Percentiles rank a stretch among this genome's conserved stretches.
Evolutionary conservation across 2,113 vertebrate species (phyloP).

Genomic region (Tetraodon nigroviridis): DNA sequence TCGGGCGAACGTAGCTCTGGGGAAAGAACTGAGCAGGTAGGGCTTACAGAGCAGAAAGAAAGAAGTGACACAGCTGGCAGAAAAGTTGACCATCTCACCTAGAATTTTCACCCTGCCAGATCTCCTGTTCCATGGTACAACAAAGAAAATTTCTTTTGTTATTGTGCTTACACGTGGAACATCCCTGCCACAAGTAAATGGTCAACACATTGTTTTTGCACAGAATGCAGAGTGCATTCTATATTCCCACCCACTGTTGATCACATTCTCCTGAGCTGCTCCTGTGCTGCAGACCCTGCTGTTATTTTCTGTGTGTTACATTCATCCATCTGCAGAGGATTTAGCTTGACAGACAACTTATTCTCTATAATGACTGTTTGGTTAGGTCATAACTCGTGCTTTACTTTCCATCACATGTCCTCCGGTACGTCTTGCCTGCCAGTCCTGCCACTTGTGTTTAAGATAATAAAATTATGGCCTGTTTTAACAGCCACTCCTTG

Average conservation of each 20-base stretch:
- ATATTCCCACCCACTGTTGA: background rate
- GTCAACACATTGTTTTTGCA: slow-evolving; percentile 28
- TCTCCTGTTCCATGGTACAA: slow-evolving; percentile 14
- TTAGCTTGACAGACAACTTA: slow-evolving; percentile 50
- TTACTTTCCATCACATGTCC: slow-evolving; percentile 44
- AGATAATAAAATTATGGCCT: slow-evolving; percentile 55
- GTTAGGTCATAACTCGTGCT: slow-evolving; percentile 48
- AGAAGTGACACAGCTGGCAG: slow-evolving; percentile 12
- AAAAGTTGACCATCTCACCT: slow-evolving; percentile 40
- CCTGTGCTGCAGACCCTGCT: background rate
- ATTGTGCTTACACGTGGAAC: slow-evolving; percentile 38
- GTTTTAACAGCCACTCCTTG: slow-evolving; percentile 44
- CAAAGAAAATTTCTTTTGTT: slow-evolving; percentile 25
- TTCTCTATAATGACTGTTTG: slow-evolving; percentile 49
- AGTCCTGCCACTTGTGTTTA: slow-evolving; percentile 44
- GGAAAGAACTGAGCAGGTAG: slow-evolving; percentile 23
- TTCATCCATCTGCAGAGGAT: slow-evolving; percentile 44
- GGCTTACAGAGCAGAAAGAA: slow-evolving; percentile 13
- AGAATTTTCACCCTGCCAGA: slow-evolving; percentile 26
- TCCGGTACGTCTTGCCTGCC: slow-evolving; percentile 26
- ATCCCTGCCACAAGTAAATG: slow-evolving; percentile 25
- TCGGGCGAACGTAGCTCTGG: slow-evolving; percentile 32
- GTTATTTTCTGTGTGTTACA: background rate
- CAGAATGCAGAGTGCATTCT: slow-evolving; percentile 1
- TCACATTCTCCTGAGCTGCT: background rate